Evolutionary conservation across 2,113 vertebrate genomes (phyloP).

Genomic region (Promerops cafer): DNA sequence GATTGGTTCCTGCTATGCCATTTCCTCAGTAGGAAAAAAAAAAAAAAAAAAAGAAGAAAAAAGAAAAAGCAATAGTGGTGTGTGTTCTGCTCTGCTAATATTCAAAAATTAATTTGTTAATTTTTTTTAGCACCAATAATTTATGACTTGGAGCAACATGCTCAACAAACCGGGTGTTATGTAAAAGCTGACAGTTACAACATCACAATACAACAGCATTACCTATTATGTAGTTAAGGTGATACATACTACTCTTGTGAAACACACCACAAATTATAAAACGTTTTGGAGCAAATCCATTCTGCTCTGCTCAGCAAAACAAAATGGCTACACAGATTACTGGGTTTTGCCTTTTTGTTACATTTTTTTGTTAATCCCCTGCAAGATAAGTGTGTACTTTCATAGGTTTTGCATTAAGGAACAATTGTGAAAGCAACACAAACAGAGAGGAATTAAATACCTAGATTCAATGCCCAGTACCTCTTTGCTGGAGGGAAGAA

Average conservation of each 20-base stretch:
- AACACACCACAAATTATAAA: background rate
- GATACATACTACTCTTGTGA: background rate
- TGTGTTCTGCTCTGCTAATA: background rate
- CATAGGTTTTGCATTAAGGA: background rate
- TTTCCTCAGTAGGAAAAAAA: background rate
- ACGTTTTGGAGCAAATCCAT: background rate
- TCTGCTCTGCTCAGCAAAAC: background rate
- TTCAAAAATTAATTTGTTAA: background rate
- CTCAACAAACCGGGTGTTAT: background rate
- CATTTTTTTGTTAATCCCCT: background rate
- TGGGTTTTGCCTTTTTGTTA: conserved; percentile 4
- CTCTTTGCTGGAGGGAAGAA: background rate
- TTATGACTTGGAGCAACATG: background rate
- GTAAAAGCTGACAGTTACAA: background rate
- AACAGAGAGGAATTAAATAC: background rate
- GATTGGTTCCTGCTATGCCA: background rate
- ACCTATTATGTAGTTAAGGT: background rate
- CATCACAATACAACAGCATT: background rate
- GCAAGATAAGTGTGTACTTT: background rate
- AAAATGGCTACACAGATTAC: background rate
- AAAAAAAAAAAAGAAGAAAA: too few species aligned
- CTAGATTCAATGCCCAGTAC: background rate
- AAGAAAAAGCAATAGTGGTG: background rate
- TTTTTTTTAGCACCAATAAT: background rate
- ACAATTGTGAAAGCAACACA: background rate